Evolutionary conservation across 92 coral and sea anemone species (phyloP).

Genomic region (Palythoa caribaeorum): DNA sequence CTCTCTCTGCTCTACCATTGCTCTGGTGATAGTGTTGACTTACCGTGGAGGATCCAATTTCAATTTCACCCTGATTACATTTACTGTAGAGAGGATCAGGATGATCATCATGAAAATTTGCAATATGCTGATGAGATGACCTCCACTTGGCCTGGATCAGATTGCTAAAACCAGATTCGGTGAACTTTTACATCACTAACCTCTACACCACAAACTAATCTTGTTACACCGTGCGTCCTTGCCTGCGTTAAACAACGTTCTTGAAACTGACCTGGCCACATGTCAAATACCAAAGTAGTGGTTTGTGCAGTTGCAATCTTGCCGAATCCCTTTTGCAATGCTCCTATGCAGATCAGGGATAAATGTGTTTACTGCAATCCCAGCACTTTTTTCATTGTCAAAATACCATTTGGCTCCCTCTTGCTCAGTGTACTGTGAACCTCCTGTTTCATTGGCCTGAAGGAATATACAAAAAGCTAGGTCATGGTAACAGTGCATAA

Average conservation of each 20-base stretch:
- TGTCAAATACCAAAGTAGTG: not conserved
- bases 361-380: not conserved
- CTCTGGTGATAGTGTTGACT: not conserved
- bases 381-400: not conserved
- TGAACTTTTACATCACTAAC: no score
- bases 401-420: not conserved
- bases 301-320: not conserved
- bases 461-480: not conserved
- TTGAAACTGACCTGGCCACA: not conserved
- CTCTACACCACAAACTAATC: not conserved
- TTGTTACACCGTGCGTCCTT: not conserved
- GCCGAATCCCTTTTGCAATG: not conserved
- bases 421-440: not conserved
- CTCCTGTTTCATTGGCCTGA: not conserved
- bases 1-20: no score
- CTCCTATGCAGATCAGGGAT: not conserved
- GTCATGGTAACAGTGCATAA: no score
- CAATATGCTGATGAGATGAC: not conserved
- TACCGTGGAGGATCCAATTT: not conserved
- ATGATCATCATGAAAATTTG: not conserved
- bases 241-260: not conserved
- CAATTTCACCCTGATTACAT: not conserved
- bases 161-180: no score
- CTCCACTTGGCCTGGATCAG: conserved; percentile 20
- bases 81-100: not conserved